phyloP scores from a whole-genome alignment of 2,888 invertebrate genomes.

The Nudaria mundana region DNA sequence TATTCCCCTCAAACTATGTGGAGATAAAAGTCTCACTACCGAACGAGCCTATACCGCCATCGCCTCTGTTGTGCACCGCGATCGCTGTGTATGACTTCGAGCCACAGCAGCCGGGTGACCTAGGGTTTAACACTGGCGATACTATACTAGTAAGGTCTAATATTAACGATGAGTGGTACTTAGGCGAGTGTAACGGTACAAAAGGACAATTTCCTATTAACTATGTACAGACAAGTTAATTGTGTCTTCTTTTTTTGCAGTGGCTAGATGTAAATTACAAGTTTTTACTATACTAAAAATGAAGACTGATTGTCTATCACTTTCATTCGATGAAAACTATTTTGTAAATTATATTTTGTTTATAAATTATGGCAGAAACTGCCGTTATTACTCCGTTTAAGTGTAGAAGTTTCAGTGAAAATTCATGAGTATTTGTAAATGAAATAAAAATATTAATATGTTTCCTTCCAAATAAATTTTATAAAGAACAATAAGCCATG shows the following conservation, averaged over 20 bases:
- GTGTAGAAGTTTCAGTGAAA: conserved; percentile 20
- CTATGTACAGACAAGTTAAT: conserved; percentile 83
- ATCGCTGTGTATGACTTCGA: conserved; percentile 87
- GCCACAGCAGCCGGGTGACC: conserved; percentile 77
- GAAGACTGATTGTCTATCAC: conserved; percentile 45
- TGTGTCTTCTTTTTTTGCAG: conserved; percentile 9
- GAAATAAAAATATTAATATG: not conserved
- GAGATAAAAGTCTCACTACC: conserved; percentile 87
- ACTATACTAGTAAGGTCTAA: conserved; percentile 83
- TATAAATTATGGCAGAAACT: conserved; percentile 19
- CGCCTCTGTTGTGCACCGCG: conserved; percentile 65
- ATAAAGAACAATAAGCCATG: conserved; percentile 45
- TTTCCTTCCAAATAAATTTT: not conserved
- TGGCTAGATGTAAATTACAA: conserved; percentile 27
- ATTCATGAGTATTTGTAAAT: conserved; percentile 11
- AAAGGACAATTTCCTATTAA: conserved; percentile 90
- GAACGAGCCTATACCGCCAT: conserved; percentile 43
- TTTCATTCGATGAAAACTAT: conserved; percentile 15
- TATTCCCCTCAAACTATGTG: conserved; percentile 91
- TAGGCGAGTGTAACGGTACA: conserved; percentile 84
- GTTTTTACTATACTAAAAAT: conserved; percentile 29
- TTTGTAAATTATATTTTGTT: conserved; percentile 21
- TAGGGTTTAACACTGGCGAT: conserved; percentile 57
- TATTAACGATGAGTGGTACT: conserved; percentile 89
- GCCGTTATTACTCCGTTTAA: conserved; percentile 15